Evolutionary conservation across 2,797 vertebrate species (phyloP).

Genomic region (Scleropages formosus): DNA sequence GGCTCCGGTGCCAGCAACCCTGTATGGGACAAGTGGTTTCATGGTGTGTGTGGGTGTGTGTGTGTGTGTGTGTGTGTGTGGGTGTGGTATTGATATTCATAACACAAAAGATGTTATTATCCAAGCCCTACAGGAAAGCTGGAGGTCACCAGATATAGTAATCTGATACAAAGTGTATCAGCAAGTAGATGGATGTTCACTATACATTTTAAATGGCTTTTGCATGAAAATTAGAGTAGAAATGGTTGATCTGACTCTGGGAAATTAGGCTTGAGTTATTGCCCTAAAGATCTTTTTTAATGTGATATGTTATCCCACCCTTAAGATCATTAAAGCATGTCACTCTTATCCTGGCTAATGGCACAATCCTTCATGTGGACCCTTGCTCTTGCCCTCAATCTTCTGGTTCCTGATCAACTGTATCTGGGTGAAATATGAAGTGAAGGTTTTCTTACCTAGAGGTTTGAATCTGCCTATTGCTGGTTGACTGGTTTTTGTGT

Average conservation of each 20-base stretch:
- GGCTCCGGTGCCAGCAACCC: no score
- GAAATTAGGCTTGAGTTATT: conserved; percentile 56
- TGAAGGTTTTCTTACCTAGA: no score
- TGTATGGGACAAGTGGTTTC: no score
- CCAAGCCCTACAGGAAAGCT: background rate
- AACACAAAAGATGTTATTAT: no score
- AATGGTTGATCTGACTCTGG: conserved; percentile 44
- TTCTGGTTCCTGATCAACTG: background rate
- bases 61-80: no score
- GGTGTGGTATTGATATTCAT: no score
- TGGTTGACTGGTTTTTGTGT: no score
- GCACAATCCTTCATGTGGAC: conserved; percentile 60
- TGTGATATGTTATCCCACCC: conserved; percentile 55
- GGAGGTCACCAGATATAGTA: background rate
- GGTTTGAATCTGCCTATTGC: no score
- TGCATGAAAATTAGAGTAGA: conserved; percentile 48
- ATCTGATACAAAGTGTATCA: background rate
- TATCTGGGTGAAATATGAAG: no score
- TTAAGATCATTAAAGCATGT: conserved; percentile 56
- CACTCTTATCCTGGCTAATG: conserved; percentile 65
- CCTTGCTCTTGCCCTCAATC: conserved; percentile 46
- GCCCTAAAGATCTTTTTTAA: conserved; percentile 49
- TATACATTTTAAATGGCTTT: conserved; percentile 49
- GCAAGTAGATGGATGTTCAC: conserved; percentile 37
- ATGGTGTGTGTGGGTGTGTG: no score